Percentiles rank a stretch among this genome's conserved stretches.
These are phyloP conservation scores for Struthidea cinerea DNA, from an alignment of 2,113 vertebrate genomes.

Conservation along the genomic window DNA sequence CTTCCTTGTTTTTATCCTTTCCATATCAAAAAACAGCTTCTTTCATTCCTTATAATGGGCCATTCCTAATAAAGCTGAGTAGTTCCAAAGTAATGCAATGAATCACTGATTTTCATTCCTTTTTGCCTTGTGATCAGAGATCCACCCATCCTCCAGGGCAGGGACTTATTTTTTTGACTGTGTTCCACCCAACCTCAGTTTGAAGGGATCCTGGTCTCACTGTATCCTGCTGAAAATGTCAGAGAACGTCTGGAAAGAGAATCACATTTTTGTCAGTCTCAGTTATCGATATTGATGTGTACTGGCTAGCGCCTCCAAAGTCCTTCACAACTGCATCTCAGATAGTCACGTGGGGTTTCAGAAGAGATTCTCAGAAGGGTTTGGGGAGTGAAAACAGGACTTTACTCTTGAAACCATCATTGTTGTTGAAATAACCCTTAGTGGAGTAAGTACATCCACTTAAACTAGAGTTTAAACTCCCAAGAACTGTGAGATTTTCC, in stretches of 20 bases:
- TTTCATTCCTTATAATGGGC: not conserved
- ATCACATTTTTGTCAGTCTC: not conserved
- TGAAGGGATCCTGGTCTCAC: not conserved
- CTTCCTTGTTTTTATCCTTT: not conserved
- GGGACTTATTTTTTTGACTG: not conserved
- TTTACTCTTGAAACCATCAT: not conserved
- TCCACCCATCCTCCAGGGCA: rapidly evolving
- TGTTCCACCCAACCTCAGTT: not conserved
- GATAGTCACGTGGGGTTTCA: not conserved
- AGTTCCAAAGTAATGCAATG: not conserved
- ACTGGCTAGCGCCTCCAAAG: not conserved
- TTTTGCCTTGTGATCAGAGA: not conserved
- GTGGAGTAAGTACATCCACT: not conserved
- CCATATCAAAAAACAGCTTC: not conserved
- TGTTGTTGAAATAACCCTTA: not conserved
- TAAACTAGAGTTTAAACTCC: not conserved
- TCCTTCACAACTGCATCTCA: not conserved
- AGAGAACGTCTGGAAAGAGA: not conserved
- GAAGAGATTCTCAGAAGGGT: not conserved
- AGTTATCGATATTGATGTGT: not conserved
- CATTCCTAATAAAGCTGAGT: not conserved
- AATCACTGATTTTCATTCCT: not conserved
- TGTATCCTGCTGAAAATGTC: not conserved
- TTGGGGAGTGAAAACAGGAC: not conserved
- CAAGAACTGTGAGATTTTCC: not conserved